A percentile compares a stretch with the other conserved stretches of the same genome.
Evolutionary conservation across 2,888 invertebrate genomes (phyloP).

Genomic region (Linnaemya tessellans): DNA sequence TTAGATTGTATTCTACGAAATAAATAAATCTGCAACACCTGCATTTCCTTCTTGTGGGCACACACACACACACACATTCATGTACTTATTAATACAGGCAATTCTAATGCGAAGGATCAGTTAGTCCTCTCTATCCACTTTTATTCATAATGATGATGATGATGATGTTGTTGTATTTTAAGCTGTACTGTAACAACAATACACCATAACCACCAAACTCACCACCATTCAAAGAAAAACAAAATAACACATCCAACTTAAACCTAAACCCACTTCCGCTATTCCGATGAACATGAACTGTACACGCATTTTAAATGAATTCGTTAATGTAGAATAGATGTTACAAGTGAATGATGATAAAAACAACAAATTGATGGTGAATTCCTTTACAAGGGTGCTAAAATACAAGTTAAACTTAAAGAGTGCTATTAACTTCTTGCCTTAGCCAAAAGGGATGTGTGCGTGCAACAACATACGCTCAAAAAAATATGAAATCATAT

Average conservation of each 20-base stretch:
- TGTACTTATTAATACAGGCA: not conserved
- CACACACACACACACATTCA: not conserved
- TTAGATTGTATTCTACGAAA: constrained; percentile 49
- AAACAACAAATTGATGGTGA: constrained; percentile 17
- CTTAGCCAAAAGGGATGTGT: constrained; percentile 66
- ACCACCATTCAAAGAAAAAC: constrained; percentile 70
- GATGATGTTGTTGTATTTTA: constrained; percentile 31
- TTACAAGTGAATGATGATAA: constrained; percentile 42
- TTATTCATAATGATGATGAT: not conserved
- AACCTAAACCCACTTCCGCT: constrained; percentile 21
- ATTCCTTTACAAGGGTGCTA: constrained; percentile 76
- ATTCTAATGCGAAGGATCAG: constrained; percentile 35
- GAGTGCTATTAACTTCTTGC: constrained; percentile 81
- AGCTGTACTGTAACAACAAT: constrained; percentile 45
- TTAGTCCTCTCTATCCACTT: not conserved
- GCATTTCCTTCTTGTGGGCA: constrained; percentile 60
- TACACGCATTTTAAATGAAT: constrained; percentile 35
- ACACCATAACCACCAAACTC: constrained; percentile 70
- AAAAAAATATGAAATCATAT: too few species aligned
- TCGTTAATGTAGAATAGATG: constrained; percentile 70
- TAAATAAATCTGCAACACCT: constrained; percentile 70
- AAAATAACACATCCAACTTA: constrained; percentile 60
- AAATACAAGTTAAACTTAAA: constrained; percentile 73
- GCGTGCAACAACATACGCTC: constrained; percentile 4
- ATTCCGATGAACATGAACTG: constrained; percentile 1